Evolutionary conservation across 2,888 invertebrate species (phyloP).

Genomic region (Caenorhabditis plicata): DNA sequence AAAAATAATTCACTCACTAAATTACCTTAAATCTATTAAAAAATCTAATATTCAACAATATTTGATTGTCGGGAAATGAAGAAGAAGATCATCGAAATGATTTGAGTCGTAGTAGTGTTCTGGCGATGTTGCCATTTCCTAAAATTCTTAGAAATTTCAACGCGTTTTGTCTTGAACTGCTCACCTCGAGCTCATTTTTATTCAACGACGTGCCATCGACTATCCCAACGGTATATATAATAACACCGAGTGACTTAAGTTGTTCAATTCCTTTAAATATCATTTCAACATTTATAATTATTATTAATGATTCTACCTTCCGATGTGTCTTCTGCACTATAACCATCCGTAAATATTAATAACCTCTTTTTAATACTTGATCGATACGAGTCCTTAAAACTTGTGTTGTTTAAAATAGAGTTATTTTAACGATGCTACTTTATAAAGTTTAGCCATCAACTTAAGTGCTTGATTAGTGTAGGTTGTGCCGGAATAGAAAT

Average conservation of each 20-base stretch:
- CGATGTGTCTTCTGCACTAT: constrained; percentile 31
- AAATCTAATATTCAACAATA: constrained; percentile 5
- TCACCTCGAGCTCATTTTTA: constrained; percentile 28
- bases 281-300: not conserved
- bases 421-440: not conserved
- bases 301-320: constrained; percentile 19
- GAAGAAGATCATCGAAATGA: constrained; percentile 9
- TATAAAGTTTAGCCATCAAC: constrained; percentile 20
- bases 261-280: constrained; percentile 20
- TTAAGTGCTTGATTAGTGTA: constrained; percentile 33
- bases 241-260: constrained; percentile 23
- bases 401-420: not conserved
- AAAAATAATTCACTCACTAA: too few relatives aligned
- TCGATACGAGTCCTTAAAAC: constrained; percentile 11
- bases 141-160: constrained; percentile 1
- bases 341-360: constrained; percentile 39
- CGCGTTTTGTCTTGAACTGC: too few relatives aligned
- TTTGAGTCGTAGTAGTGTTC: constrained; percentile 15
- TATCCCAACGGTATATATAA: constrained; percentile 31
- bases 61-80: constrained; percentile 22
- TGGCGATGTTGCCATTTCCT: constrained; percentile 23
- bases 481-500: constrained; percentile 39
- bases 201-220: constrained; percentile 16
- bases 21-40: too few relatives aligned
- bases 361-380: constrained; percentile 13